phyloP scores from a whole-genome alignment of 1,140 invertebrate genomes.

The Philotrypesis tridentata region DNA sequence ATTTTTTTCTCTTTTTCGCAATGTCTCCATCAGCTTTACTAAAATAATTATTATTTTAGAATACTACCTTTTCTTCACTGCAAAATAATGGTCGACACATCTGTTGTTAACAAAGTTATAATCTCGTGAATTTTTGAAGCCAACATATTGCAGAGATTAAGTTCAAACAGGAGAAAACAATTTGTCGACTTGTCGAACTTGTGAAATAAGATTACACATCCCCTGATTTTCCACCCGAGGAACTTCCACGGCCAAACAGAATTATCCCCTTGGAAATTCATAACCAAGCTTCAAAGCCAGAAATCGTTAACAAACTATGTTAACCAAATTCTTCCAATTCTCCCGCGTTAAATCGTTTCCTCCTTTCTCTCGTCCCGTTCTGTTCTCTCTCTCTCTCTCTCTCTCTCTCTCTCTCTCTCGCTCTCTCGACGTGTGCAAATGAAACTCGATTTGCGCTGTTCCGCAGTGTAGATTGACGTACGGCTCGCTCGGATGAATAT shows the following conservation, averaged over 20 bases:
- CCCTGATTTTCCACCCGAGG: no score
- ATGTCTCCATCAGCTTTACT: no score
- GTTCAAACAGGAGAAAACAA: no score
- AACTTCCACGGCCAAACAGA: neutral
- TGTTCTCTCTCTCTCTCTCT: no score
- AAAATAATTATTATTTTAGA: no score
- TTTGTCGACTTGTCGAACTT: neutral
- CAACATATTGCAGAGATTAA: no score
- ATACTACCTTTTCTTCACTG: no score
- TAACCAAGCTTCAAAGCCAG: neutral
- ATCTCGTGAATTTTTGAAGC: no score
- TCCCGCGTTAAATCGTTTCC: neutral
- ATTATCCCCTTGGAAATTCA: neutral
- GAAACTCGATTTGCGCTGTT: neutral
- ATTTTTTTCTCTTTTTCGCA: neutral
- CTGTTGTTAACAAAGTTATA: no score
- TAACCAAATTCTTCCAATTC: neutral
- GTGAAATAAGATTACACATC: neutral
- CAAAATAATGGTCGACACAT: no score
- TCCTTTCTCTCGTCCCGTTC: neutral
- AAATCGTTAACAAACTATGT: neutral
- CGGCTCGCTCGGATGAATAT: conserved; percentile 22
- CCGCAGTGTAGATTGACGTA: conserved; percentile 37
- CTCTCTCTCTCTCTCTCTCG: no score
- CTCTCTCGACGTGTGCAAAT: conserved; percentile 18